These are phyloP conservation scores for Mantis religiosa DNA, from an alignment of 2,888 invertebrate species.

Conservation along the genomic window DNA sequence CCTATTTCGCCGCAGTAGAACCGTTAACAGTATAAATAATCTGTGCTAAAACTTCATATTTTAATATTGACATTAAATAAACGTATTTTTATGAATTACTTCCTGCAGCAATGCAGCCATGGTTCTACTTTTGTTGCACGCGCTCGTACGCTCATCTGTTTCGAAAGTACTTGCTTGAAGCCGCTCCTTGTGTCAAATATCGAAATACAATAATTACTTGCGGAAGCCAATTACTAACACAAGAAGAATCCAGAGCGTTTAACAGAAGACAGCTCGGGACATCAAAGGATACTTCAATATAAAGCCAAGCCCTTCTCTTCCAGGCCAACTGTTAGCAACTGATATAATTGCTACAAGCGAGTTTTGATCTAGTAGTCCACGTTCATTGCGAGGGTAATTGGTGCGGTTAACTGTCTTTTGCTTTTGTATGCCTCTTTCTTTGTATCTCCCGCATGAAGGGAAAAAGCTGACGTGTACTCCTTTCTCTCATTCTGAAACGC, in stretches of 20 bases:
- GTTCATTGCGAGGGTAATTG: not conserved
- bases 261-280: not conserved
- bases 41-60: too few relatives aligned
- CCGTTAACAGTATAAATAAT: too few relatives aligned
- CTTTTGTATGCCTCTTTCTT: not conserved
- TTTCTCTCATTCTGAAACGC: too few relatives aligned
- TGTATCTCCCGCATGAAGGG: not conserved
- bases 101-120: not conserved
- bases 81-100: too few relatives aligned
- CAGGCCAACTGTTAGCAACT: not conserved
- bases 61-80: too few relatives aligned
- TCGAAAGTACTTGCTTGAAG: not conserved
- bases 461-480: not conserved
- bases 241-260: not conserved
- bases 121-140: not conserved
- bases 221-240: not conserved
- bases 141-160: not conserved
- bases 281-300: not conserved
- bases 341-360: not conserved
- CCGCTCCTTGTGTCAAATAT: not conserved
- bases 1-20: too few relatives aligned
- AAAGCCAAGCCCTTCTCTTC: not conserved
- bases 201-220: not conserved
- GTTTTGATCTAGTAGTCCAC: not conserved
- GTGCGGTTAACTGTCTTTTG: not conserved